Evolutionary conservation across 92 coral and sea anemone genomes (phyloP).

Genomic region (Palythoa caribaeorum): DNA sequence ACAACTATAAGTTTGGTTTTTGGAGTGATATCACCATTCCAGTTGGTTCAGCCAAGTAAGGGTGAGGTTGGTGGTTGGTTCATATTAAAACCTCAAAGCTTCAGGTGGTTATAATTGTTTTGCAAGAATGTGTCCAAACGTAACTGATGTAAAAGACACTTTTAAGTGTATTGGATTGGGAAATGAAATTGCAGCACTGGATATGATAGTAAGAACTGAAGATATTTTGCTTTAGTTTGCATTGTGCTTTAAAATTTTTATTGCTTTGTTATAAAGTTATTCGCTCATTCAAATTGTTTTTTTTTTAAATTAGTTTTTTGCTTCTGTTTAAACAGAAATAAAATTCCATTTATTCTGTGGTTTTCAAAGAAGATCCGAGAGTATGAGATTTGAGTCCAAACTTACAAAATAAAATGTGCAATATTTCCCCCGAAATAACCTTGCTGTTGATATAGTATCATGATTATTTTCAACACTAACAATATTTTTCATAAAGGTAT

Average conservation of each 20-base stretch:
- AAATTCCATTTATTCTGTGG: neutral
- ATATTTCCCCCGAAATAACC: neutral
- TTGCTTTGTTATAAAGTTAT: neutral
- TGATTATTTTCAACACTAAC: neutral
- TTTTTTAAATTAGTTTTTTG: neutral
- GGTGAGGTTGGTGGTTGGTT: constrained; percentile 58
- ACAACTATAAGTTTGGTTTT: constrained; percentile 20
- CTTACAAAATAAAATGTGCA: neutral
- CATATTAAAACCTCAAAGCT: neutral
- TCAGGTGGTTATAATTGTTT: neutral
- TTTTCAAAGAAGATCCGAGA: neutral
- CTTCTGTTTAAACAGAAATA: neutral
- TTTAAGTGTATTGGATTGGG: neutral
- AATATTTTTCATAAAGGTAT: too few species aligned
- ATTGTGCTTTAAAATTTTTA: neutral
- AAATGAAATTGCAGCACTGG: neutral
- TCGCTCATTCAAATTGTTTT: neutral
- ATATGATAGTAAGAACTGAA: neutral
- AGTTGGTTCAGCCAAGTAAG: constrained; percentile 42
- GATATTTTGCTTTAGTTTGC: neutral
- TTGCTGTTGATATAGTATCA: neutral
- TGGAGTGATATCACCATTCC: constrained; percentile 9
- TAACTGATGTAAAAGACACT: neutral
- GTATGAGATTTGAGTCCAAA: neutral
- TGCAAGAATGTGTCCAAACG: neutral